A percentile compares a stretch with the other conserved stretches of the same genome.
Conservation (phyloP, 2,113 vertebrate species). For the Silurus meridionalis region DNA sequence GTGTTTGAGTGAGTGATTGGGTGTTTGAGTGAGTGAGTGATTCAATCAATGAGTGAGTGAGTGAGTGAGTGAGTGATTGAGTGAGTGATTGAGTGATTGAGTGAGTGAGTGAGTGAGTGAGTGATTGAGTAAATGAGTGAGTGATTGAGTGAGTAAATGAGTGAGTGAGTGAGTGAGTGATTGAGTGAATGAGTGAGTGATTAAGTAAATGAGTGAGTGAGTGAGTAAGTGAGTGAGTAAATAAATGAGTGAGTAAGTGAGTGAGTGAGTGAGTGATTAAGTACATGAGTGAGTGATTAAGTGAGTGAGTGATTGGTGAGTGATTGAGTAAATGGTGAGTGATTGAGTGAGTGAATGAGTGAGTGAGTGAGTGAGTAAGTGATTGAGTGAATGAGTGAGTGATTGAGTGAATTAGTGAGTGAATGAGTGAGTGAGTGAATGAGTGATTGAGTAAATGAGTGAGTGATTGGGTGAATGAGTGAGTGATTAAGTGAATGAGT, state of each 20-base stretch:
- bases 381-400: too few species aligned
- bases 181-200: not conserved
- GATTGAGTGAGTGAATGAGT: not conserved
- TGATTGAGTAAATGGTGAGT: conserved; percentile 43
- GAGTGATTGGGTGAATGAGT: not conserved
- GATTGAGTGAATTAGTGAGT: not conserved
- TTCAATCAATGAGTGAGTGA: too few species aligned
- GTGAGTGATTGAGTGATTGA: too few species aligned
- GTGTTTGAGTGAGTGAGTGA: too few species aligned
- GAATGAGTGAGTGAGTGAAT: not conserved
- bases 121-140: not conserved
- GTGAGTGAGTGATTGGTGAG: conserved; percentile 13
- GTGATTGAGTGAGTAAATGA: not conserved
- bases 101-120: too few species aligned
- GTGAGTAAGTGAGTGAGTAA: not conserved
- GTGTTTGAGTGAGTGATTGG: too few species aligned
- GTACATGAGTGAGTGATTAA: not conserved
- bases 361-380: not conserved
- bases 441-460: conserved; percentile 5
- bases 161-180: too few species aligned
- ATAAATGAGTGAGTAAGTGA: not conserved
- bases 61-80: too few species aligned
- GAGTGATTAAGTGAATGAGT: not conserved
- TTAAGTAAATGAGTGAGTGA: not conserved
- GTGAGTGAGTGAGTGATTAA: not conserved